These are phyloP conservation scores for Rhabditophanes sp. DNA, from an alignment of 2,888 invertebrate species.

Conservation along the genomic window DNA sequence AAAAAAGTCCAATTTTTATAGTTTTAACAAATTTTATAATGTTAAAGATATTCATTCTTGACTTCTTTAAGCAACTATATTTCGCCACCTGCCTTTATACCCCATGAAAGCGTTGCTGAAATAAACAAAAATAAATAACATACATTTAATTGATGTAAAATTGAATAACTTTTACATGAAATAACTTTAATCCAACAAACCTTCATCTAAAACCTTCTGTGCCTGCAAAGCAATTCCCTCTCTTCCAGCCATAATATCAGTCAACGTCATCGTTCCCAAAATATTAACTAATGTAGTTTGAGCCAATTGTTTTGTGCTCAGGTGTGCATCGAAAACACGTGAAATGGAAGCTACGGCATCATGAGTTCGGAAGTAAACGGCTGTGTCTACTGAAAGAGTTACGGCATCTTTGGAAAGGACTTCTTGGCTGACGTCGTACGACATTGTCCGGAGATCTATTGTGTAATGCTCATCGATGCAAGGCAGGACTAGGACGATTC, in stretches of 20 bases:
- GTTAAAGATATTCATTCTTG: too few species aligned
- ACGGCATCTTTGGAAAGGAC: conserved; percentile 45
- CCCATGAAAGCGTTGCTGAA: conserved; percentile 28
- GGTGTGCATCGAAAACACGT: conserved; percentile 40
- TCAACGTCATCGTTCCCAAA: conserved; percentile 38
- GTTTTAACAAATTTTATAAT: too few species aligned
- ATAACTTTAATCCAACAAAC: conserved; percentile 12
- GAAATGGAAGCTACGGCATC: conserved; percentile 32
- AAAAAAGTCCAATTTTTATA: too few species aligned
- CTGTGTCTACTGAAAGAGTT: conserved; percentile 42
- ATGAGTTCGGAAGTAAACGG: conserved; percentile 33
- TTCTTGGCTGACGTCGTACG: conserved; percentile 47
- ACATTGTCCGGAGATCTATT: conserved; percentile 31
- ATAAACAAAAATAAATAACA: conserved; percentile 1
- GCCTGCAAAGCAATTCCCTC: conserved; percentile 40
- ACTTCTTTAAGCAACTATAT: too few species aligned
- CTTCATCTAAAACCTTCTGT: conserved; percentile 39
- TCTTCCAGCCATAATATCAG: conserved; percentile 43
- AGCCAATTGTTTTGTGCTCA: conserved; percentile 43
- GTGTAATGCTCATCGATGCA: conserved; percentile 30
- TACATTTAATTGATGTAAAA: conserved; percentile 5
- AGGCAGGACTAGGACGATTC: conserved; percentile 34
- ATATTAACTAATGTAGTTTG: conserved; percentile 42
- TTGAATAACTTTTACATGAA: not conserved
- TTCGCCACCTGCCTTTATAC: too few species aligned